Conservation (phyloP, 2,888 invertebrate genomes). For the Megalurothrips usitatus region DNA sequence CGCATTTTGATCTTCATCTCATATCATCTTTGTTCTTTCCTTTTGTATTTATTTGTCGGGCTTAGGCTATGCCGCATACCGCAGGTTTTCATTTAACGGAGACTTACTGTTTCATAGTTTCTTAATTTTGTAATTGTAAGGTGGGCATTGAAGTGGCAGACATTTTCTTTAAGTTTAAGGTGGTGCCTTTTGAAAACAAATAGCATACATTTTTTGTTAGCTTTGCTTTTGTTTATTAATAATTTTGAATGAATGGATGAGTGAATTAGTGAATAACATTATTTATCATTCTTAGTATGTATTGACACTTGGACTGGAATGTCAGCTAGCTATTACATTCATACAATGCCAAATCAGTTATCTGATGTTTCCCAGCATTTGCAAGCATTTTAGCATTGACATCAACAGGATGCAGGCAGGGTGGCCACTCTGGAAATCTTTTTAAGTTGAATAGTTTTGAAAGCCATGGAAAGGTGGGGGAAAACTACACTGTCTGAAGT, state of each 20-base stretch:
- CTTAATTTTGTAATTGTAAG: constrained; percentile 11
- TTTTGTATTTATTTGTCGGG: not conserved
- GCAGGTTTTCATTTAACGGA: not conserved
- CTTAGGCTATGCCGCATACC: not conserved
- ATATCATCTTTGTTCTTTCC: not conserved
- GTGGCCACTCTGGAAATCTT: no score
- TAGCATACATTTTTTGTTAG: constrained; percentile 4
- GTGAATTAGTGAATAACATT: not conserved
- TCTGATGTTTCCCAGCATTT: not conserved
- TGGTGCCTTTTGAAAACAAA: not conserved
- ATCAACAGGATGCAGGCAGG: not conserved
- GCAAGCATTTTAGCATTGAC: not conserved
- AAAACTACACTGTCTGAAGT: no score
- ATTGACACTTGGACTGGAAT: not conserved
- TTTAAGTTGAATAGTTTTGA: no score
- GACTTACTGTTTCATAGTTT: constrained; percentile 12
- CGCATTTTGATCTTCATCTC: constrained; percentile 7
- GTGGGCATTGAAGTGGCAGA: not conserved
- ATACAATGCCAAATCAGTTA: not conserved
- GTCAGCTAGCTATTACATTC: not conserved
- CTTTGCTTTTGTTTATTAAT: not conserved
- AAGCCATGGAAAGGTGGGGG: no score
- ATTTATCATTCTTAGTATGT: not conserved
- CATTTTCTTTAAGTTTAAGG: not conserved
- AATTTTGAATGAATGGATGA: not conserved